These are phyloP conservation scores for Tanaodytes sp. DNA, from an alignment of 2,888 invertebrate species.

Conservation along the genomic window DNA sequence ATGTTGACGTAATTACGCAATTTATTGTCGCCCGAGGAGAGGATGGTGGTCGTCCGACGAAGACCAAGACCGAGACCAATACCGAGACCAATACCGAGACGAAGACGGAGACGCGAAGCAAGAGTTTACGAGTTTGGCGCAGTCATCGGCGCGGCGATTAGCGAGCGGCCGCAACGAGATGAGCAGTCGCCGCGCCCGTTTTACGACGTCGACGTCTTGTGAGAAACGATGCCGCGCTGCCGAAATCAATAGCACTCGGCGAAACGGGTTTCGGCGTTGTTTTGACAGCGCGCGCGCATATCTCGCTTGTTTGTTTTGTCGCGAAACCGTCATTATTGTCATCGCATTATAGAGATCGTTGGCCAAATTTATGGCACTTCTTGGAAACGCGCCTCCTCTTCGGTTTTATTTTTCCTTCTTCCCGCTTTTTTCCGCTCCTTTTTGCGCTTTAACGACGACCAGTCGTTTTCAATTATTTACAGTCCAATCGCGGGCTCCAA, in stretches of 20 bases:
- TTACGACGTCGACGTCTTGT: slow-evolving; percentile 34
- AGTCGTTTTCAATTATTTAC: no score
- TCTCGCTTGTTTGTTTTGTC: slow-evolving; percentile 25
- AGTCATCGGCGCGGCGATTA: slow-evolving; percentile 36
- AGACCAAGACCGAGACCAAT: slow-evolving; percentile 18
- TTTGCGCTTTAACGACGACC: no score
- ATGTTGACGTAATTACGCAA: slow-evolving; percentile 37
- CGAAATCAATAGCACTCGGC: slow-evolving; percentile 28
- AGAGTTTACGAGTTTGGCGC: slow-evolving; percentile 41
- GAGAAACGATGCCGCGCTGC: slow-evolving; percentile 34
- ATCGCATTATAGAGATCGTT: no score
- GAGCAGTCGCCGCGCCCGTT: slow-evolving; percentile 31
- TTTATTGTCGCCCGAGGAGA: slow-evolving; percentile 27
- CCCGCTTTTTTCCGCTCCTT: no score
- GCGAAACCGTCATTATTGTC: slow-evolving; percentile 18
- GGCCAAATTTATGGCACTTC: no score
- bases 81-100: no score
- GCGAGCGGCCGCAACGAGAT: slow-evolving; percentile 24
- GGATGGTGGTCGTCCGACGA: slow-evolving; percentile 31
- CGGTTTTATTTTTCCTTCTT: no score
- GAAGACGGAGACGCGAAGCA: neutral
- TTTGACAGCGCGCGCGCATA: slow-evolving; percentile 28
- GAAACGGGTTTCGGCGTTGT: slow-evolving; percentile 31
- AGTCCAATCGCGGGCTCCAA: no score
- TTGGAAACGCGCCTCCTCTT: no score